Conservation (phyloP, 2,113 vertebrate species). For the Megaceryle torquata region DNA sequence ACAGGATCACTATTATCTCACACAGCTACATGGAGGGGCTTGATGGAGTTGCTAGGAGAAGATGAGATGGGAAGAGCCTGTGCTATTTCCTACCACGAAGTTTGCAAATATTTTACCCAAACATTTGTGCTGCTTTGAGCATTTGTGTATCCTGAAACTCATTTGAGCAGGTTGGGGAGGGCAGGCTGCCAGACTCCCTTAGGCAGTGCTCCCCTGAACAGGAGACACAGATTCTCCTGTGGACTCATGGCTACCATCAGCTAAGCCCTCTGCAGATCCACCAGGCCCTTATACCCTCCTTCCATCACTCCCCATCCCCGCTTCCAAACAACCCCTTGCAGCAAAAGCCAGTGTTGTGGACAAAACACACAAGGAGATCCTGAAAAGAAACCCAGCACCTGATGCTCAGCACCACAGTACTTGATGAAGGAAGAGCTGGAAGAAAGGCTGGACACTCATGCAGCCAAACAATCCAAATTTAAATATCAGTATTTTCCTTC, state of each 20-base stretch:
- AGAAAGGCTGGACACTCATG: neutral
- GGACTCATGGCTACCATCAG: neutral
- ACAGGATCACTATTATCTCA: neutral
- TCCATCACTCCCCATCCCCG: accelerated
- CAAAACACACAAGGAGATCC: neutral
- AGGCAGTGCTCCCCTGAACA: neutral
- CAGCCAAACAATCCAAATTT: neutral
- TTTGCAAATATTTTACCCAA: neutral
- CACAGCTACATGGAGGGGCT: neutral
- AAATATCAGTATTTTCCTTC: neutral
- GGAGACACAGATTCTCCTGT: neutral
- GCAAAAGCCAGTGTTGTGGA: neutral
- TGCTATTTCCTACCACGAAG: neutral
- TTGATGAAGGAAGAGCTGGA: neutral
- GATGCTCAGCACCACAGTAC: neutral
- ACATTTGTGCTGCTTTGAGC: neutral
- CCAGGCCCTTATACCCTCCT: accelerated
- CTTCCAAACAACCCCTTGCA: neutral
- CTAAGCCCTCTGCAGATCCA: neutral
- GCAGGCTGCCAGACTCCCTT: neutral
- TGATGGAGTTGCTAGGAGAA: neutral
- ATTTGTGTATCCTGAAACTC: neutral
- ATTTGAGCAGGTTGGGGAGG: accelerated
- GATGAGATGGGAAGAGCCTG: neutral
- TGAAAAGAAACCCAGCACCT: neutral